Percentiles rank a stretch among this genome's conserved stretches.
Evolutionary conservation across 2,888 invertebrate species (phyloP).

Genomic region (Axea sp.): DNA sequence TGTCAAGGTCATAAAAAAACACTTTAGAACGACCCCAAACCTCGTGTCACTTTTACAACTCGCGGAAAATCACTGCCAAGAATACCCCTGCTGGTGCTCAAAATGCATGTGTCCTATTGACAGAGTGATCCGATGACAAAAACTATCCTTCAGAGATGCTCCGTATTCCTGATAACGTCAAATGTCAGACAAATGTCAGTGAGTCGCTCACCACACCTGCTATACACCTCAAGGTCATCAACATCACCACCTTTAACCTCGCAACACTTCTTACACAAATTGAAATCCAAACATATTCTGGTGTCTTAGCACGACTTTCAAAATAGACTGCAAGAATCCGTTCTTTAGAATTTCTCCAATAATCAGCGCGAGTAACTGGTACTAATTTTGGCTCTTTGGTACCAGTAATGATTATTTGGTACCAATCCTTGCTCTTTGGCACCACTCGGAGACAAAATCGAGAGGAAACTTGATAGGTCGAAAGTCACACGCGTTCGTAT

Average conservation of each 20-base stretch:
- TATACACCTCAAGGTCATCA: conserved; percentile 55
- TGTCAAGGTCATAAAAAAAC: conserved; percentile 33
- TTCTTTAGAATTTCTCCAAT: too few species aligned
- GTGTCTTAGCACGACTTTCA: too few species aligned
- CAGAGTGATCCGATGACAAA: too few species aligned
- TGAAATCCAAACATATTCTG: too few species aligned
- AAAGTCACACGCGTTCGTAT: conserved; percentile 45
- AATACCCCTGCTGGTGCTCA: neutral
- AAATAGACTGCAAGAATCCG: too few species aligned
- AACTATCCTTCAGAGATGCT: too few species aligned
- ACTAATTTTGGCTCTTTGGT: neutral
- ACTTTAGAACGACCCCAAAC: conserved; percentile 2
- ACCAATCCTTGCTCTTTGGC: too few species aligned
- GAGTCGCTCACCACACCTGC: conserved; percentile 58
- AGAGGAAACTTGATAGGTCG: conserved; percentile 1
- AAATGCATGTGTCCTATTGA: conserved; percentile 9
- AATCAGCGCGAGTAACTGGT: too few species aligned
- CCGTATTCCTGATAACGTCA: conserved; percentile 34
- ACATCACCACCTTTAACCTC: conserved; percentile 46
- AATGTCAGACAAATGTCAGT: conserved; percentile 71
- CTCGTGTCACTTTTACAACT: conserved; percentile 8
- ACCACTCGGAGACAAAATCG: too few species aligned
- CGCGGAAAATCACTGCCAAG: neutral
- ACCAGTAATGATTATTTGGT: neutral
- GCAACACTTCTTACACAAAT: conserved; percentile 32